Conservation (phyloP, 2,113 vertebrate species). For the Ceratotherium simum region DNA sequence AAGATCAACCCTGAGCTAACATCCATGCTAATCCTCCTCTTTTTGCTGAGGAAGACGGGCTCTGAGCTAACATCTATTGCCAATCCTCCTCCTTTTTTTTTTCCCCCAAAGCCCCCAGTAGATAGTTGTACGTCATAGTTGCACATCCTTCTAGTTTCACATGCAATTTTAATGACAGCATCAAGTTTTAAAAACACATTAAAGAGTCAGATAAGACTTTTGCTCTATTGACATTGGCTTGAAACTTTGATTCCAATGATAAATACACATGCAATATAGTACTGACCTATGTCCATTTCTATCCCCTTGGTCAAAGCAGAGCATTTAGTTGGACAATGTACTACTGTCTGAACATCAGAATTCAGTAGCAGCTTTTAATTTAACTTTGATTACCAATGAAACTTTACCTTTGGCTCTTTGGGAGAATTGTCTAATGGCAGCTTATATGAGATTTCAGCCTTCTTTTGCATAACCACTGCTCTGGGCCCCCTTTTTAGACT, state of each 20-base stretch:
- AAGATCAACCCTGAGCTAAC: too few species aligned
- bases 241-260: background rate
- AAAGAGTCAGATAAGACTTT: background rate
- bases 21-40: too few species aligned
- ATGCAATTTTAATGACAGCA: background rate
- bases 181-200: background rate
- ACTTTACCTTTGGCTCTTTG: background rate
- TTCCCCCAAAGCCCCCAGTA: too few species aligned
- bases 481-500: background rate
- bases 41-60: too few species aligned
- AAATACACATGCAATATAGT: background rate
- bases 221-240: background rate
- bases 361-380: background rate
- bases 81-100: too few species aligned
- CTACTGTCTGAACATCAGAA: background rate
- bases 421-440: background rate
- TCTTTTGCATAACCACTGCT: background rate
- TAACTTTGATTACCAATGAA: conserved; percentile 6
- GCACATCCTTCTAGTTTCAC: too few species aligned
- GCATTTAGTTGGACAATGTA: background rate
- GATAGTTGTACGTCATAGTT: too few species aligned
- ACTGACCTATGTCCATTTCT: background rate
- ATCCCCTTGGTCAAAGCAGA: background rate
- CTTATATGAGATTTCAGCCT: background rate
- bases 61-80: too few species aligned